These are phyloP conservation scores for Drosophila repletoides DNA, from an alignment of 1,140 invertebrate genomes.

Conservation along the genomic window DNA sequence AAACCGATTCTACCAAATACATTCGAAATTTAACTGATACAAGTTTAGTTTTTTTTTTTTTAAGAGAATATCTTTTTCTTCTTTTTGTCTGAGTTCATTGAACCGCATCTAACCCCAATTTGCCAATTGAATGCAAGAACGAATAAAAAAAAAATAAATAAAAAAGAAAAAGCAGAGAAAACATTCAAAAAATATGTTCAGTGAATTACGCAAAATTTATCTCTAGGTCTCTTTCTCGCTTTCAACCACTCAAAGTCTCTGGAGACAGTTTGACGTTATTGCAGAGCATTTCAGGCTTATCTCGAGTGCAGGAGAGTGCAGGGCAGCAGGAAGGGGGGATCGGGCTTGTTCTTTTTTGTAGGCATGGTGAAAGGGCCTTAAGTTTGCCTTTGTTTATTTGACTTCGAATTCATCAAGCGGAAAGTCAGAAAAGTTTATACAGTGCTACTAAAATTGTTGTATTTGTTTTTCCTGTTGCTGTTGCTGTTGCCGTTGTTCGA, in stretches of 20 bases:
- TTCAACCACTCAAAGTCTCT: slow-evolving; percentile 27
- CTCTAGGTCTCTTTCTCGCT: background rate
- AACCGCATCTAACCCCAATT: slow-evolving; percentile 60
- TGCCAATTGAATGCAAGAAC: slow-evolving; percentile 49
- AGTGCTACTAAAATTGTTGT: slow-evolving; percentile 4
- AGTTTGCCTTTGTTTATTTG: slow-evolving; percentile 69
- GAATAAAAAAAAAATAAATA: slow-evolving; percentile 13
- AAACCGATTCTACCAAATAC: slow-evolving; percentile 1
- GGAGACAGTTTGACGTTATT: slow-evolving; percentile 64
- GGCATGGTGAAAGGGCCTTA: slow-evolving; percentile 9
- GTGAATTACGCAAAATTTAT: slow-evolving; percentile 49
- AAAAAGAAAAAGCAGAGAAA: slow-evolving; percentile 2
- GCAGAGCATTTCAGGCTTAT: slow-evolving; percentile 36
- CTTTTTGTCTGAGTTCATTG: slow-evolving; percentile 63
- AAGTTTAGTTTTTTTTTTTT: slow-evolving; percentile 2
- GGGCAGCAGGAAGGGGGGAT: background rate
- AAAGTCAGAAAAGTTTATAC: slow-evolving; percentile 63
- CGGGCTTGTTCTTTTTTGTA: background rate
- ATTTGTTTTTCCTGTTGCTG: slow-evolving; percentile 19
- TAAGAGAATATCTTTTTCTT: background rate
- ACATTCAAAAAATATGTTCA: slow-evolving; percentile 12
- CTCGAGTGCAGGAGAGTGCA: slow-evolving; percentile 9
- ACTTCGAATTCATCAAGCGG: slow-evolving; percentile 75
- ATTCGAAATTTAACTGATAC: slow-evolving; percentile 9
- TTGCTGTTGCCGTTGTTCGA: slow-evolving; percentile 4